Base-by-base conservation (phyloP, 2,113 vertebrate species). In the Anser cygnoides region DNA sequence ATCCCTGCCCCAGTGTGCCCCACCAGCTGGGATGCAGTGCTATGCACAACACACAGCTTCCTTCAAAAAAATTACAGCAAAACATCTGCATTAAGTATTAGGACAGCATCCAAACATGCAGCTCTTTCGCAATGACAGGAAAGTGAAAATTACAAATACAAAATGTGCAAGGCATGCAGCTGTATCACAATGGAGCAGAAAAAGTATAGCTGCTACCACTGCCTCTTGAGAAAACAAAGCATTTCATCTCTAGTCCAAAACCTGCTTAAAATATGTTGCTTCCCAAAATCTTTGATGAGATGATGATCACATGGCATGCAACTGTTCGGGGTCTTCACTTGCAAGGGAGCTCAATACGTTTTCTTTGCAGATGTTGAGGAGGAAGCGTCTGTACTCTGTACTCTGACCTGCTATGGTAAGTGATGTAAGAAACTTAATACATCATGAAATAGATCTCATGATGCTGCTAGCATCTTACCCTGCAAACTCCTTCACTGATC, bases 101-200 rank as follows among this genome's bases (percentile, higher is more conserved):
- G 70, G 61, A 54, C 37, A 54, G 66, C 67, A 22, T 55, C 89
- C 90, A 87, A 88, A 33, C 63, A 39, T 4, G 20, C 15, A 17
- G 50, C 52, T 73, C 73, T 96, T 95, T 89, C 0, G 4, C 93
- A 96, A 81, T 1, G 61, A 29, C 73, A 78, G 73, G 81, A 87
- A 78, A 87, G 70, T 49, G 84, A 92, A 87, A 86, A 81, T 9
- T 6, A 31, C 26, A 54, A 22, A 84, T 41, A n/a, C 65, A 67
- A 65, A 8, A 0, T 79, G 62, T 91, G 54, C 90, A 39, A 15
- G 43, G 58, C 74, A 35, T 1, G 19, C 90, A 91, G 84, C 75
- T 72, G 84, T 49, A 74, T 73, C 78, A 29, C 19, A 74, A 55
- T 46, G 52, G 76, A 31, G 37, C 10, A 52, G 70, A 55, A 75